Evolutionary conservation across 2,113 vertebrate species (phyloP).

Genomic region (Sebastes fasciatus): DNA sequence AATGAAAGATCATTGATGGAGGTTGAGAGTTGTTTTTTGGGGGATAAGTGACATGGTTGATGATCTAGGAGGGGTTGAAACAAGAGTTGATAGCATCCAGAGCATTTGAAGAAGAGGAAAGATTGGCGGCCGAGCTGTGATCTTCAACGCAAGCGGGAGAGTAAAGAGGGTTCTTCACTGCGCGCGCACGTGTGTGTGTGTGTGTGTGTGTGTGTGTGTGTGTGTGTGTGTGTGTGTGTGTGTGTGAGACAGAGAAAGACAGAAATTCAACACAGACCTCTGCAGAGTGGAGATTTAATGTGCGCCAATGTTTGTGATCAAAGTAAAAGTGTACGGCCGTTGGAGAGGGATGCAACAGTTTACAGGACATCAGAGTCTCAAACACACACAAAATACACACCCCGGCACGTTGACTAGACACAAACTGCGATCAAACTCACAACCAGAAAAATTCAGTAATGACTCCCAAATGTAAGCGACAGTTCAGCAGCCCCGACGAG

Average conservation of each 20-base stretch:
- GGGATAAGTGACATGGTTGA: conserved; percentile 32
- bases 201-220: conserved; percentile 32
- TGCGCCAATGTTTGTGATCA: conserved; percentile 25
- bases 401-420: neutral
- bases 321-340: conserved; percentile 10
- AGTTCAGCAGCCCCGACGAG: neutral
- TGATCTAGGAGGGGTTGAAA: conserved; percentile 29
- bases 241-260: neutral
- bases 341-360: conserved; percentile 31
- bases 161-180: conserved; percentile 45
- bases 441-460: neutral
- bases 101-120: conserved; percentile 42
- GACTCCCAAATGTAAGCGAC: neutral
- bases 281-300: conserved; percentile 8
- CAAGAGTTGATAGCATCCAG: conserved; percentile 40
- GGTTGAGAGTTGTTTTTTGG: conserved; percentile 9
- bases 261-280: conserved; percentile 9
- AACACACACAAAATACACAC: conserved; percentile 4
- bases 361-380: conserved; percentile 25
- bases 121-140: conserved; percentile 43
- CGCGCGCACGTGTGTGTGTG: conserved; percentile 12
- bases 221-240: conserved; percentile 34
- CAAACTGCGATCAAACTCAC: neutral
- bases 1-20: conserved; percentile 53
- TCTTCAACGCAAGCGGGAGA: conserved; percentile 63